A percentile compares a stretch with the other conserved stretches of the same genome.
phyloP scores from a whole-genome alignment of 1,140 invertebrate species.

The Hermetia illucens region DNA sequence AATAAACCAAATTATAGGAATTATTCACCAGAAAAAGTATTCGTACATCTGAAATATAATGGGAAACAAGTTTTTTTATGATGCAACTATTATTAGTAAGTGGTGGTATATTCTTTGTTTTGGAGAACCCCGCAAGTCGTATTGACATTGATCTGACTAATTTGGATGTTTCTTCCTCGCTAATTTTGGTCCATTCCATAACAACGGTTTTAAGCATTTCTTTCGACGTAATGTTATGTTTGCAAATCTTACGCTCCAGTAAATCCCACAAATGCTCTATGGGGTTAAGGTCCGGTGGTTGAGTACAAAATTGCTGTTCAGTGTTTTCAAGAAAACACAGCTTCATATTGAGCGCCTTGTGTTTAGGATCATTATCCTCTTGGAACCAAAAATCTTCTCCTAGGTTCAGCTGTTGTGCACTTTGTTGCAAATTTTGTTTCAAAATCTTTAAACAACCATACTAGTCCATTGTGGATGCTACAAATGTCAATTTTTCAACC shows the following conservation, averaged over 20 bases:
- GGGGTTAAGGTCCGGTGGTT: constrained; percentile 18
- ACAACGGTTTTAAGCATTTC: constrained; percentile 7
- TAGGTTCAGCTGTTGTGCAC: constrained; percentile 9
- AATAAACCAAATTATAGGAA: too few species aligned
- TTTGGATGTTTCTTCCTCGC: too few species aligned
- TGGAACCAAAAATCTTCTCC: constrained; percentile 4
- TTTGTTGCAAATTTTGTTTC: constrained; percentile 11
- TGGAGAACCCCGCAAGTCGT: too few species aligned
- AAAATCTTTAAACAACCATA: constrained; percentile 11
- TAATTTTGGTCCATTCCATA: constrained; percentile 13
- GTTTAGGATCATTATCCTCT: too few species aligned
- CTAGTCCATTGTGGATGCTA: constrained; percentile 12
- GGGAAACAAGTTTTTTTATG: too few species aligned
- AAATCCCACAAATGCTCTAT: constrained; percentile 18
- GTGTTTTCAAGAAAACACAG: constrained; percentile 12
- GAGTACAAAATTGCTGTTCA: constrained; percentile 12
- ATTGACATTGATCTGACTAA: too few species aligned
- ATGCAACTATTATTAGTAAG: too few species aligned
- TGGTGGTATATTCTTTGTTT: too few species aligned
- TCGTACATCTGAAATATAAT: too few species aligned
- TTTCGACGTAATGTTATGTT: constrained; percentile 1
- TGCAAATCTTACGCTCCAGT: constrained; percentile 10
- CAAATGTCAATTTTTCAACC: constrained; percentile 13
- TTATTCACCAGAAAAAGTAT: too few species aligned
- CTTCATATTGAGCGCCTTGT: constrained; percentile 12